Evolutionary conservation across 2,113 vertebrate genomes (phyloP).

Genomic region (Callospermophilus lateralis): DNA sequence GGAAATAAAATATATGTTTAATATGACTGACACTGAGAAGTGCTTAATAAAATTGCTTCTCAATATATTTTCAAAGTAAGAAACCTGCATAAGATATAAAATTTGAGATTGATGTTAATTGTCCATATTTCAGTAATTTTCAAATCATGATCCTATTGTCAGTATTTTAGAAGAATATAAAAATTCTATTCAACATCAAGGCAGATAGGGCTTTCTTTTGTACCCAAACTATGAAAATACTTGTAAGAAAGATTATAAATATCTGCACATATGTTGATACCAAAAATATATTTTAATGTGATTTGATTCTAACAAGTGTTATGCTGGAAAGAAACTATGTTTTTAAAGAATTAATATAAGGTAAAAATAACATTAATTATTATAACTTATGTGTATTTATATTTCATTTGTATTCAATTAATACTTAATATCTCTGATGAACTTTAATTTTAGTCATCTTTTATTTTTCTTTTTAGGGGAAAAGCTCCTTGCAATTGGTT

Average conservation of each 20-base stretch:
- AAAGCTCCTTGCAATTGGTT: too few species aligned
- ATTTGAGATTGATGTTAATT: constrained; percentile 33
- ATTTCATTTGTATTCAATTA: background rate
- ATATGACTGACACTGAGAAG: constrained; percentile 25
- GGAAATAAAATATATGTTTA: background rate
- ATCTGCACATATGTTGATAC: background rate
- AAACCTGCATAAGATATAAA: constrained; percentile 9
- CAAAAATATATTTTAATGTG: background rate
- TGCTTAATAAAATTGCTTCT: constrained; percentile 25
- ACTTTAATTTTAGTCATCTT: background rate
- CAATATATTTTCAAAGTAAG: constrained; percentile 36
- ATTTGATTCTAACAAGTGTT: background rate
- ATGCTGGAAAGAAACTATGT: background rate
- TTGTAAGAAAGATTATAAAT: background rate
- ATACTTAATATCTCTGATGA: background rate
- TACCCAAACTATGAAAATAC: background rate
- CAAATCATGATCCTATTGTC: background rate
- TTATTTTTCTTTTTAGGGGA: background rate
- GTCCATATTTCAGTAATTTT: background rate
- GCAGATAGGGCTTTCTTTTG: background rate
- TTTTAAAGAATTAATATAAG: background rate
- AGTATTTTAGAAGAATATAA: background rate
- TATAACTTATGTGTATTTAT: background rate
- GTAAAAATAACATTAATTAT: background rate
- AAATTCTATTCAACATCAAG: background rate